Evolutionary conservation across 1,140 invertebrate species (phyloP).

Genomic region (Cydia strobilella): DNA sequence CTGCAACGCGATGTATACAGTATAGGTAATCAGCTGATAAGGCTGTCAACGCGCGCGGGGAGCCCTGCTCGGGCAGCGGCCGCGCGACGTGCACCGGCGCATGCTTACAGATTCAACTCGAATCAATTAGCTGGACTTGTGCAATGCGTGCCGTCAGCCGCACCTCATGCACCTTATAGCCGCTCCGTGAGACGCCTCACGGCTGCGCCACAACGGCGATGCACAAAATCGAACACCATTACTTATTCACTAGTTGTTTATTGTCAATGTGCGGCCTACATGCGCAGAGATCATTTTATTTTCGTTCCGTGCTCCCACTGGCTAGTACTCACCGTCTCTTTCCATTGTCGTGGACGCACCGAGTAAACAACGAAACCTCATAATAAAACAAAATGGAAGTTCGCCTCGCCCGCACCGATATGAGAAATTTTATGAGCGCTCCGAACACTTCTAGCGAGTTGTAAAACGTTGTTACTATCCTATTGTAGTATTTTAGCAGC

Average conservation of each 20-base stretch:
- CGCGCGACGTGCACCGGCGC: conserved; percentile 56
- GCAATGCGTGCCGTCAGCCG: conserved; percentile 34
- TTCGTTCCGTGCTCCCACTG: conserved; percentile 42
- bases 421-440: conserved; percentile 72
- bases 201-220: conserved; percentile 61
- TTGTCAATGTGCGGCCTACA: conserved; percentile 69
- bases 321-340: conserved; percentile 73
- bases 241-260: conserved; percentile 75
- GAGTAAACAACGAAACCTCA: conserved; percentile 77
- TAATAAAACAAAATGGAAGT: conserved; percentile 81
- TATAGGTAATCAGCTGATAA: conserved; percentile 76
- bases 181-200: conserved; percentile 49
- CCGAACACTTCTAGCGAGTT: conserved; percentile 66
- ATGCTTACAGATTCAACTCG: conserved; percentile 64
- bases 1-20: conserved; percentile 28
- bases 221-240: conserved; percentile 77
- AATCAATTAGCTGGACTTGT: conserved; percentile 61
- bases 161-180: conserved; percentile 23
- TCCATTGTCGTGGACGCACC: conserved; percentile 74
- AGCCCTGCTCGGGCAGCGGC: conserved; percentile 38
- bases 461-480: conserved; percentile 81
- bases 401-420: conserved; percentile 65
- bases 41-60: conserved; percentile 49
- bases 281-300: conserved; percentile 69
- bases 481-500: conserved; percentile 80